Percentiles rank a stretch among this genome's conserved stretches.
These are phyloP conservation scores for Glossophaga mutica DNA, from an alignment of 2,797 vertebrate genomes.

Conservation along the genomic window DNA sequence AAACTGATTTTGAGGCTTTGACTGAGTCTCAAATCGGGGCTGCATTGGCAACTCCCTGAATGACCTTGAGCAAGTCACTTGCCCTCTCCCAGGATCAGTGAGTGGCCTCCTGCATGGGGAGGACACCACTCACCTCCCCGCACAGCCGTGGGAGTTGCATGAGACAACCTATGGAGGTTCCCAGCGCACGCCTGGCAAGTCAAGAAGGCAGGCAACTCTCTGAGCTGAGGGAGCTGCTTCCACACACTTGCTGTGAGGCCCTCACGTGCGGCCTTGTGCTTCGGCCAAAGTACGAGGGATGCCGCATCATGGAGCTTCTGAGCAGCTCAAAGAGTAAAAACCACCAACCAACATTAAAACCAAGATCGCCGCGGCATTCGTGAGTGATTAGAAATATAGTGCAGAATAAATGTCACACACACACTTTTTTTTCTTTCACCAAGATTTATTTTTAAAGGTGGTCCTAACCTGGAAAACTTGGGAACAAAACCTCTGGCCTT, in stretches of 20 bases:
- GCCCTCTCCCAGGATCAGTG: neutral
- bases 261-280: neutral
- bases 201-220: neutral
- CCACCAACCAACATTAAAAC: neutral
- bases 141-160: neutral
- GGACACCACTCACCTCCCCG: neutral
- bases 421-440: neutral
- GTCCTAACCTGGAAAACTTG: neutral
- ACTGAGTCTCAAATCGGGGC: neutral
- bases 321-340: neutral
- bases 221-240: neutral
- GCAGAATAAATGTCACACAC: neutral
- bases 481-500: neutral
- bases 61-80: neutral
- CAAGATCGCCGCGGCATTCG: rapidly evolving
- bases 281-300: neutral
- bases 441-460: neutral
- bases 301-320: neutral
- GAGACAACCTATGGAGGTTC: neutral
- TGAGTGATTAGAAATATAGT: neutral
- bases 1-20: neutral
- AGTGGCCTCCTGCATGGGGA: neutral
- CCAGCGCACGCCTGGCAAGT: neutral
- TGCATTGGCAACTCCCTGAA: neutral
- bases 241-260: neutral